Evolutionary conservation across 2,888 invertebrate genomes (phyloP), one percentile per base, ranked within the genome.

Genomic region (Spialia ferax): DNA sequence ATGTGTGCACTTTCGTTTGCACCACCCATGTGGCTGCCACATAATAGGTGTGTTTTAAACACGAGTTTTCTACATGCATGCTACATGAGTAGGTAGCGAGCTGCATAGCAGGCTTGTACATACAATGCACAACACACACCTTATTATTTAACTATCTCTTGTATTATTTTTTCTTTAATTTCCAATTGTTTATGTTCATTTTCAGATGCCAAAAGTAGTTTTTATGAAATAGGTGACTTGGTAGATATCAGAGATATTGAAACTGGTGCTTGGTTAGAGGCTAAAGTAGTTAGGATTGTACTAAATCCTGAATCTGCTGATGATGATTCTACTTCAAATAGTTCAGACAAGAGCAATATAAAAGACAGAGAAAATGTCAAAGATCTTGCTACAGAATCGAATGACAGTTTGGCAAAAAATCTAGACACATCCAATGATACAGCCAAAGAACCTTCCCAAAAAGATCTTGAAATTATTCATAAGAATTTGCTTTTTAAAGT

Each of bases 231-330:
- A 62, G 96, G 95, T 22, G 97, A 97, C 82, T 83, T 95, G 0
- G 88, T 97, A 66, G 97, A 97, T 84, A 94, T 95, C 61, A 89
- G 94, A 68, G 95, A 96, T 76, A 79, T 82, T n/a, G 90, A 93
- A 60, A 89, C 94, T 76, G 96, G 97, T 7, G 95, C 96, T 8
- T 97, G 97, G 97, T 95, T 95, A 83, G 97, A 97, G 87, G 96
- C 95, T 0, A 94, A 93, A 78, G 93, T 96, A 71, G 74, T 89
- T 1, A 90, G 93, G 73, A 95, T 96, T 73, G 91, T 94, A 0
- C 79, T 82, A 32, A 84, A 92, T 60, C 88, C 89, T 3, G 60
- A 75, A 42, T 45, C 15, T 10, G 23, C 13, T n/a, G 45, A 42
- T 1, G n/a, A 54, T 15, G 26, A 15, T 26, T 26, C 54, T 15